These are phyloP conservation scores for Elephantulus edwardii DNA, from an alignment of 2,113 vertebrate genomes.

Conservation along the genomic window DNA sequence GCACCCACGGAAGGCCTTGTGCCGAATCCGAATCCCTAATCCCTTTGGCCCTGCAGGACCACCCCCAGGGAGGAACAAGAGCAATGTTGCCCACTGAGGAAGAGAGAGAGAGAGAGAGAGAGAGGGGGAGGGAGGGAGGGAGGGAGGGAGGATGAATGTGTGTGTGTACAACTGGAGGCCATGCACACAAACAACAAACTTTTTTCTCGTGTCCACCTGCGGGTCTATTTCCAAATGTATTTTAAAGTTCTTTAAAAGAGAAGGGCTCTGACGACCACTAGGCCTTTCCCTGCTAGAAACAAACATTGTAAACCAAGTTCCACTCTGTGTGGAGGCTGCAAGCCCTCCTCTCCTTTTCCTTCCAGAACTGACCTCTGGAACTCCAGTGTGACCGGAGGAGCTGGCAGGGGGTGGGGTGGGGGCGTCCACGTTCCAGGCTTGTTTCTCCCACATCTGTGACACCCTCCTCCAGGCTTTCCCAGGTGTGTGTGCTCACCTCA, in stretches of 20 bases:
- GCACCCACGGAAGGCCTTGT: neutral
- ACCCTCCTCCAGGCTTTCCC: neutral
- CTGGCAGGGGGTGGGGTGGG: too few relatives aligned
- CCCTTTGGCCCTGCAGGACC: neutral
- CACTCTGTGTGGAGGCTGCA: rapidly evolving
- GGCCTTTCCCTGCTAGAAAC: neutral
- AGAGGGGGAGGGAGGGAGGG: too few relatives aligned
- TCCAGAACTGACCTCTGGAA: too few relatives aligned
- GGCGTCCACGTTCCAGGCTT: neutral
- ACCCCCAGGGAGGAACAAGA: neutral
- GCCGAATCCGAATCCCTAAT: too few relatives aligned
- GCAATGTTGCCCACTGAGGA: rapidly evolving
- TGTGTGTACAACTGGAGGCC: rapidly evolving
- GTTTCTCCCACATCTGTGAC: neutral
- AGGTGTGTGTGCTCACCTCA: neutral
- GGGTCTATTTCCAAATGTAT: too few relatives aligned
- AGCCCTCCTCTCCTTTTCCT: too few relatives aligned
- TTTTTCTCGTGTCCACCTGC: neutral
- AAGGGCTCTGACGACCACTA: neutral
- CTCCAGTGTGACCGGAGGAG: rapidly evolving
- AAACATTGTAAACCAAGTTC: too few relatives aligned
- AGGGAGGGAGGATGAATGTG: rapidly evolving
- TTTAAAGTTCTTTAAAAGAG: neutral
- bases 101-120: too few relatives aligned
- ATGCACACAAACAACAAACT: neutral